These are phyloP conservation scores for Aythya baeri DNA, from an alignment of 2,113 vertebrate genomes.

Conservation along the genomic window DNA sequence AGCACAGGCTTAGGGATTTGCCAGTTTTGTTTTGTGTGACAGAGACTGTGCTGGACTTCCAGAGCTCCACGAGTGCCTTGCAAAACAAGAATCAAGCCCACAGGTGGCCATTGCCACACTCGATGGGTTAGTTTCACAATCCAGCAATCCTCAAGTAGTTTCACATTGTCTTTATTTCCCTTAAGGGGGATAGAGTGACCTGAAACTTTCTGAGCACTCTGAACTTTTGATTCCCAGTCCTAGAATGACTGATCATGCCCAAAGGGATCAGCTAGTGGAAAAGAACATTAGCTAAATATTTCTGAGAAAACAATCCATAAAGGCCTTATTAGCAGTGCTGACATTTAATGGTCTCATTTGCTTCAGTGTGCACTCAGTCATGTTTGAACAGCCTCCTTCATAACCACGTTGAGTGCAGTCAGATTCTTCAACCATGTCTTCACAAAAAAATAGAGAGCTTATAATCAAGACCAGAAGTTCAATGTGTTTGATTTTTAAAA, in stretches of 20 bases:
- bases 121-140: background rate
- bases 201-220: background rate
- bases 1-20: background rate
- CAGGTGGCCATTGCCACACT: background rate
- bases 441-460: background rate
- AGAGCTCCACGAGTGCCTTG: background rate
- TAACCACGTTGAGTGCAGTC: background rate
- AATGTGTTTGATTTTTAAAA: background rate
- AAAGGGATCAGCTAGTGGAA: background rate
- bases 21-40: background rate
- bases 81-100: background rate
- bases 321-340: background rate
- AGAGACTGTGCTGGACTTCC: background rate
- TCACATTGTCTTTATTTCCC: background rate
- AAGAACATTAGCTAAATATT: background rate
- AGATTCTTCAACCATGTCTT: background rate
- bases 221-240: background rate
- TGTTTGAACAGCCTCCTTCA: background rate
- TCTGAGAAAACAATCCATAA: slow-evolving; percentile 6
- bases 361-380: background rate
- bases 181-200: background rate
- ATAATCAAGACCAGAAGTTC: background rate
- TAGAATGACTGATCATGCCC: background rate
- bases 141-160: background rate
- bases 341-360: background rate